These are phyloP conservation scores for Drosophila jambulina DNA, from an alignment of 1,140 invertebrate genomes.

Conservation along the genomic window DNA sequence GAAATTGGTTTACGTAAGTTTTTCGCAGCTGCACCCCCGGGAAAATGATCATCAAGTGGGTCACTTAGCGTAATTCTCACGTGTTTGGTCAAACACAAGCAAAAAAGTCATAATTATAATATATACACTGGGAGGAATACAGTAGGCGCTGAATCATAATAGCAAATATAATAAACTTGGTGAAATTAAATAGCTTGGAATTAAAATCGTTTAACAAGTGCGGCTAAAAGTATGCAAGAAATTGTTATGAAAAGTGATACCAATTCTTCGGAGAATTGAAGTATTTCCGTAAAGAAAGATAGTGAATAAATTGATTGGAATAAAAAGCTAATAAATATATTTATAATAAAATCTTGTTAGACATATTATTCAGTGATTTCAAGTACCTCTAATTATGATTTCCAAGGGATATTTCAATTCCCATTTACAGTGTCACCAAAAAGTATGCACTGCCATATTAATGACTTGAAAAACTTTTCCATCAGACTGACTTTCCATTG, in stretches of 20 bases:
- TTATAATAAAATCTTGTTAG: too few relatives aligned
- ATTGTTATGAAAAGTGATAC: neutral
- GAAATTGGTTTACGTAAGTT: constrained; percentile 85
- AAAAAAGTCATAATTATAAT: constrained; percentile 29
- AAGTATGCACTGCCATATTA: constrained; percentile 2
- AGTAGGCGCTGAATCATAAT: too few relatives aligned
- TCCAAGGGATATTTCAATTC: neutral
- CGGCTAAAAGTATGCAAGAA: neutral
- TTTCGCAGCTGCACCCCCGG: constrained; percentile 46
- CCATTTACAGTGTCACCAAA: neutral
- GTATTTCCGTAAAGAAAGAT: neutral
- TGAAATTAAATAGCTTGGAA: neutral
- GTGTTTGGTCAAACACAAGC: constrained; percentile 54
- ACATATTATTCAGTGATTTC: neutral
- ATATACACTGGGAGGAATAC: neutral
- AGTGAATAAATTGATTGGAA: neutral
- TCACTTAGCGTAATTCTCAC: constrained; percentile 34
- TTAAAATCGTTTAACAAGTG: neutral
- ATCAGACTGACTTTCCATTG: neutral
- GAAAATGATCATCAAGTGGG: constrained; percentile 37
- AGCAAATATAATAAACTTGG: neutral
- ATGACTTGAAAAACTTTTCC: constrained; percentile 1
- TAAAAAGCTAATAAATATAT: too few relatives aligned
- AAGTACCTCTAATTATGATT: neutral
- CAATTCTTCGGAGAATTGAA: neutral